These are phyloP conservation scores for Sciurus carolinensis DNA, from an alignment of 2,797 vertebrate genomes.

Conservation along the genomic window DNA sequence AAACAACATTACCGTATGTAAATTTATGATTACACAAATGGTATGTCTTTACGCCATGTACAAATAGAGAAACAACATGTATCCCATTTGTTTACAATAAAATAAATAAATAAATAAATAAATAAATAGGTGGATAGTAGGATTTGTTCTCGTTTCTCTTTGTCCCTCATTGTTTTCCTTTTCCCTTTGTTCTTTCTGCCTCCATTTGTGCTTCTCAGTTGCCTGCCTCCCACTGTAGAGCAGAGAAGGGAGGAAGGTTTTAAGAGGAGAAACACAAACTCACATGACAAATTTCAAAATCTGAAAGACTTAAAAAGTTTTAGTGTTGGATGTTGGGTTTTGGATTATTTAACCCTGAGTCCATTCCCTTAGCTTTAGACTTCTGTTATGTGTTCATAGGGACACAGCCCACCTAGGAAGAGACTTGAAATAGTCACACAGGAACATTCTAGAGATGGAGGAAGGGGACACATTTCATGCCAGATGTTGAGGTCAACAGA, in stretches of 20 bases:
- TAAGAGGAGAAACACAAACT: neutral
- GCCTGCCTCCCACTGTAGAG: neutral
- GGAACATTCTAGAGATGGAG: neutral
- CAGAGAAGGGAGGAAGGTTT: neutral
- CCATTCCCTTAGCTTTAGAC: neutral
- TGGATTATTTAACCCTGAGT: neutral
- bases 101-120: too few relatives aligned
- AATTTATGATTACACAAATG: too few relatives aligned
- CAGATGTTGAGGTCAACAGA: neutral
- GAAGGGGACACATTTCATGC: neutral
- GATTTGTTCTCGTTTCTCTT: neutral
- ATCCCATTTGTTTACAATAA: too few relatives aligned
- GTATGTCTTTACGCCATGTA: too few relatives aligned
- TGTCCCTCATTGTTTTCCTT: neutral
- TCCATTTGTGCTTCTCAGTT: neutral
- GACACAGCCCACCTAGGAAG: neutral
- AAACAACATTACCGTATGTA: too few relatives aligned
- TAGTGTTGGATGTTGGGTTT: neutral
- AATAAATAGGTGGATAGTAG: neutral
- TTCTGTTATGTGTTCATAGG: neutral
- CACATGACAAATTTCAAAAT: neutral
- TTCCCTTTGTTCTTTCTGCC: neutral
- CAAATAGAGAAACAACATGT: too few relatives aligned
- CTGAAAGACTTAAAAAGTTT: neutral
- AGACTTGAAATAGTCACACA: neutral